Evolutionary conservation across 2,888 invertebrate genomes (phyloP).

Genomic region (Antitype chi): DNA sequence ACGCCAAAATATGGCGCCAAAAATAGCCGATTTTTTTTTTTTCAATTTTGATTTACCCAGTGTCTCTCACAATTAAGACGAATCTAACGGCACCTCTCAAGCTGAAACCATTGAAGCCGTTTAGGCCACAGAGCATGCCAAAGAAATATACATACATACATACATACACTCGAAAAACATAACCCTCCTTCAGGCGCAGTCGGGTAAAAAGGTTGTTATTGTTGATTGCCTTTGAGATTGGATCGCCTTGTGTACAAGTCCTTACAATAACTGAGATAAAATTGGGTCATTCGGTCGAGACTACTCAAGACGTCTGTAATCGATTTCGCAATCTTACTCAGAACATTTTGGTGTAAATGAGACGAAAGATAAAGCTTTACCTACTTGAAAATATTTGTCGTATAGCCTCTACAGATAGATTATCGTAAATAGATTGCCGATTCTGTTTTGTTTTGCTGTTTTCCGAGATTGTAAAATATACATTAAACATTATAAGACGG

Average conservation of each 20-base stretch:
- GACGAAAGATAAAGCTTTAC: constrained; percentile 23
- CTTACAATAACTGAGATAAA: constrained; percentile 71
- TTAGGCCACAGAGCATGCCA: no score
- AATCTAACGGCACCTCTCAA: no score
- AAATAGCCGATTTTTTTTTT: no score
- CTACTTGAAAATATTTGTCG: constrained; percentile 6
- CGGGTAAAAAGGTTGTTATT: constrained; percentile 12
- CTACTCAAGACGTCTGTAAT: constrained; percentile 82
- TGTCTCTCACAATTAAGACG: no score
- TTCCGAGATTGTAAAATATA: neutral
- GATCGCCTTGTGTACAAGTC: constrained; percentile 29
- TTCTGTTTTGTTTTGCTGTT: neutral
- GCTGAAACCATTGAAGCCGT: no score
- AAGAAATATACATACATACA: no score
- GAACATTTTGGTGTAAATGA: constrained; percentile 64
- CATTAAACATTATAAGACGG: neutral
- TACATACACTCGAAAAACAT: no score
- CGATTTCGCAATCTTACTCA: constrained; percentile 85
- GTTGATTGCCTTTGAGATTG: constrained; percentile 23
- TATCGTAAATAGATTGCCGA: neutral
- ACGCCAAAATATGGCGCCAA: no score
- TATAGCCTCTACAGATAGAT: neutral
- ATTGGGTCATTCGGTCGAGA: constrained; percentile 85
- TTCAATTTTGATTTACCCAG: no score
- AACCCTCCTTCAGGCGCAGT: no score